Conservation (phyloP, 2,888 invertebrate species). For the Endomychus coccineus region DNA sequence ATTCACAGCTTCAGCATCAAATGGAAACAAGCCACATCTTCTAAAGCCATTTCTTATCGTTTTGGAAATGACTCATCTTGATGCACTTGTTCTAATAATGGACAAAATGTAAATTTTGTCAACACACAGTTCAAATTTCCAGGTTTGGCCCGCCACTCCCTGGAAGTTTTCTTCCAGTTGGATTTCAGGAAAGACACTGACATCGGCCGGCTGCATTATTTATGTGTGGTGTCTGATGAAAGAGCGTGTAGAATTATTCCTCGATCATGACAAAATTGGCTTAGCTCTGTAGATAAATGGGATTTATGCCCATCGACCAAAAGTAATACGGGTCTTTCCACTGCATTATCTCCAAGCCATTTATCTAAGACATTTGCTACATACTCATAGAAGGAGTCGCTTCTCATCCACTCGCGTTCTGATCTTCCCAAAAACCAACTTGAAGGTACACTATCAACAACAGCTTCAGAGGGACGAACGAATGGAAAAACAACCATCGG, state of each 20-base stretch:
- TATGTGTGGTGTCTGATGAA: constrained; percentile 22
- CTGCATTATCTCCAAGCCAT: constrained; percentile 17
- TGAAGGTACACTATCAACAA: constrained; percentile 19
- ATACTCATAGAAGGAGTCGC: constrained; percentile 25
- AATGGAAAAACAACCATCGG: constrained; percentile 15
- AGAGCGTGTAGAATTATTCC: constrained; percentile 26
- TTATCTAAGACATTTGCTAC: constrained; percentile 22
- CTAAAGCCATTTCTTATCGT: too few species aligned
- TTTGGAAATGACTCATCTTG: too few species aligned
- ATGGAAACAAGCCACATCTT: too few species aligned
- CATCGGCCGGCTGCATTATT: constrained; percentile 27
- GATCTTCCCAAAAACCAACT: constrained; percentile 20
- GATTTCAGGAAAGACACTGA: constrained; percentile 23
- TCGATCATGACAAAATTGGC: constrained; percentile 25
- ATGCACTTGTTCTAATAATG: too few species aligned
- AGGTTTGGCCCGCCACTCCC: too few species aligned
- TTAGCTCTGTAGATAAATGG: constrained; percentile 24
- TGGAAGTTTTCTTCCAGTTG: constrained; percentile 22
- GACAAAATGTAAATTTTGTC: too few species aligned
- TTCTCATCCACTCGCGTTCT: constrained; percentile 28
- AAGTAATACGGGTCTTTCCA: constrained; percentile 23
- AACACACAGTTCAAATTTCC: too few species aligned
- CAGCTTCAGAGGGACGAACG: constrained; percentile 17
- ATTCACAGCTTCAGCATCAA: too few species aligned
- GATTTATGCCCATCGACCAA: constrained; percentile 30